Conservation (phyloP, 2,888 invertebrate genomes). For the Arctia plantaginis region DNA sequence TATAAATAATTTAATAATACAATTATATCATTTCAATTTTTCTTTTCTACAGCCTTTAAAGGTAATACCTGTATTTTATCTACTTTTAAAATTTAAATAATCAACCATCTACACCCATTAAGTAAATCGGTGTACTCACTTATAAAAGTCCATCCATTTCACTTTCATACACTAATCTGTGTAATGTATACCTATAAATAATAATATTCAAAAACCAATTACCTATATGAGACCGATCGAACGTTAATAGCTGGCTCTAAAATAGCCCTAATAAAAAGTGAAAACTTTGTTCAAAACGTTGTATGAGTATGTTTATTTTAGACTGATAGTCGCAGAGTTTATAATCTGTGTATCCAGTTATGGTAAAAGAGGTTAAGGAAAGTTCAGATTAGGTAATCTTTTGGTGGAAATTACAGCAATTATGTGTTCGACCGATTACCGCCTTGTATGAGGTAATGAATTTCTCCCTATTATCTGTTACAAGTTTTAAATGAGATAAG, state of each 20-base stretch:
- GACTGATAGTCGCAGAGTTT: constrained; percentile 34
- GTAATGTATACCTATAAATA: constrained; percentile 49
- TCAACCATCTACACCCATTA: constrained; percentile 34
- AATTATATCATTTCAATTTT: no score
- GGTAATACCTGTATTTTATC: constrained; percentile 12
- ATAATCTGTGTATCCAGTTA: constrained; percentile 35
- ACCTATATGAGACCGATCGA: constrained; percentile 29
- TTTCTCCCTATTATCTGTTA: constrained; percentile 22
- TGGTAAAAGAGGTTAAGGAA: constrained; percentile 21
- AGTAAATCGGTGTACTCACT: constrained; percentile 37
- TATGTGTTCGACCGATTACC: constrained; percentile 21
- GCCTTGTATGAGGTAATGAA: constrained; percentile 20
- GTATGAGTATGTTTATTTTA: constrained; percentile 27
- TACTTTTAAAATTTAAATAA: constrained; percentile 24
- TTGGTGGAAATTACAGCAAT: constrained; percentile 24
- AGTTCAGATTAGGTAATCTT: constrained; percentile 22
- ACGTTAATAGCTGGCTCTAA: constrained; percentile 35
- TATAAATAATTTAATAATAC: no score
- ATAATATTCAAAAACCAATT: constrained; percentile 46
- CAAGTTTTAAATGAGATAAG: constrained; percentile 24
- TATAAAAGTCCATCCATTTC: constrained; percentile 39
- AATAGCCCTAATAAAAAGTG: constrained; percentile 56
- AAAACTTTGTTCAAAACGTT: constrained; percentile 42
- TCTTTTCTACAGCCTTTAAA: constrained; percentile 3
- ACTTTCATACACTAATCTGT: constrained; percentile 50